These are phyloP conservation scores for Endomychus coccineus DNA, from an alignment of 2,888 invertebrate genomes.

Conservation along the genomic window DNA sequence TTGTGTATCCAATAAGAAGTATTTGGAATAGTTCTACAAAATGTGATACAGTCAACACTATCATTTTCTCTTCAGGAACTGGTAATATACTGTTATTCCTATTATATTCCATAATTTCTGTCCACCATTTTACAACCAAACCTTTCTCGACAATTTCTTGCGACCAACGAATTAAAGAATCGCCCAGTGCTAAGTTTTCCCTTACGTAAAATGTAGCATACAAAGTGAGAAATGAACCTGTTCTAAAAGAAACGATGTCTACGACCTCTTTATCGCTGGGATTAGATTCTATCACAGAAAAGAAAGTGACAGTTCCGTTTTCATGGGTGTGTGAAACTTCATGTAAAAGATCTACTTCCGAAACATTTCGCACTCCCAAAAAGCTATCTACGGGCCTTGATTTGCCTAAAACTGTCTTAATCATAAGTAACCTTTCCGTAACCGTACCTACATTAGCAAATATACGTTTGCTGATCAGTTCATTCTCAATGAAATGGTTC, in stretches of 20 bases:
- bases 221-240: conserved; percentile 13
- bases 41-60: conserved; percentile 19
- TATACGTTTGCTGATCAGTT: background rate
- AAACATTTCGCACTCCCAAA: too few relatives aligned
- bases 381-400: too few relatives aligned
- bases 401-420: background rate
- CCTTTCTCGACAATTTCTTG: conserved; percentile 24
- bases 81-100: conserved; percentile 7
- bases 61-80: conserved; percentile 9
- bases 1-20: conserved; percentile 16
- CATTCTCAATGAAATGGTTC: too few relatives aligned
- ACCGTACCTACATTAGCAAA: background rate
- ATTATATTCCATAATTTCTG: conserved; percentile 16
- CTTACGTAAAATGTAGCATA: conserved; percentile 22
- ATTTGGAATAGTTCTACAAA: conserved; percentile 23
- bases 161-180: conserved; percentile 22
- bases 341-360: background rate
- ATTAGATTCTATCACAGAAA: background rate
- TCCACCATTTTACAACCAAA: conserved; percentile 23
- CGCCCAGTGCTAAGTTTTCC: conserved; percentile 16
- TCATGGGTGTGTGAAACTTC: background rate
- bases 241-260: too few relatives aligned
- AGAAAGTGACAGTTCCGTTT: background rate
- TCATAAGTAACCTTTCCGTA: background rate
- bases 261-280: background rate